Evolutionary conservation across 2,113 vertebrate species (phyloP).

Genomic region (Oostethus manadensis): DNA sequence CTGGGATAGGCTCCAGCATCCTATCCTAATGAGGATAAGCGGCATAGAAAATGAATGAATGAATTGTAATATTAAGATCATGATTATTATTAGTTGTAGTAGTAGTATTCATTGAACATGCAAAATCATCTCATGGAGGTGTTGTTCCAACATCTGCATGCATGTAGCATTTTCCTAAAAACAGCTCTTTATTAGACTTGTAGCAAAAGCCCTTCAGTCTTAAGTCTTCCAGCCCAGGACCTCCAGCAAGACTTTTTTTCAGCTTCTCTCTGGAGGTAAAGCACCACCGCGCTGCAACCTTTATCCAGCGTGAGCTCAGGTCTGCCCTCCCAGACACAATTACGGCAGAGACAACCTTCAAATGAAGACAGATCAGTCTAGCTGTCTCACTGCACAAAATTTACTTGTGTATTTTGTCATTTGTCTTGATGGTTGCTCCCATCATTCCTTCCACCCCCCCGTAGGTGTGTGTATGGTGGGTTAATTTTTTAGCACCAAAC

Average conservation of each 20-base stretch:
- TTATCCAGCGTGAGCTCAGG: conserved; percentile 31
- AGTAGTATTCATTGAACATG: too few species aligned
- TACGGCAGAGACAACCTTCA: conserved; percentile 51
- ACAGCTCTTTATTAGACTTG: neutral
- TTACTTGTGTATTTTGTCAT: conserved; percentile 30
- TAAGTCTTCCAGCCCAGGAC: conserved; percentile 35
- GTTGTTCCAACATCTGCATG: neutral
- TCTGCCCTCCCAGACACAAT: conserved; percentile 51
- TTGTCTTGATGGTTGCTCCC: conserved; percentile 7
- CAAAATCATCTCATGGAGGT: too few species aligned
- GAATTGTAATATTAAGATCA: too few species aligned
- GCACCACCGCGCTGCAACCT: conserved; percentile 33
- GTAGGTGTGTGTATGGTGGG: too few species aligned
- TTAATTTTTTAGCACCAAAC: too few species aligned
- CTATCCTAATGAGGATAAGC: too few species aligned
- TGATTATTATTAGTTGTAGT: too few species aligned
- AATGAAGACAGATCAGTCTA: conserved; percentile 57
- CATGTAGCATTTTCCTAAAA: neutral
- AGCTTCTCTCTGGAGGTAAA: conserved; percentile 27
- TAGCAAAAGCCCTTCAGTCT: conserved; percentile 38
- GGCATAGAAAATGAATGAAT: too few species aligned
- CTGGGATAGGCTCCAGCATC: too few species aligned
- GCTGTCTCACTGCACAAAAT: conserved; percentile 39
- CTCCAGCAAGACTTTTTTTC: conserved; percentile 44
- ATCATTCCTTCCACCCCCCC: neutral